Evolutionary conservation across 2,888 invertebrate genomes (phyloP).

Genomic region (Limnephilus rhombicus): DNA sequence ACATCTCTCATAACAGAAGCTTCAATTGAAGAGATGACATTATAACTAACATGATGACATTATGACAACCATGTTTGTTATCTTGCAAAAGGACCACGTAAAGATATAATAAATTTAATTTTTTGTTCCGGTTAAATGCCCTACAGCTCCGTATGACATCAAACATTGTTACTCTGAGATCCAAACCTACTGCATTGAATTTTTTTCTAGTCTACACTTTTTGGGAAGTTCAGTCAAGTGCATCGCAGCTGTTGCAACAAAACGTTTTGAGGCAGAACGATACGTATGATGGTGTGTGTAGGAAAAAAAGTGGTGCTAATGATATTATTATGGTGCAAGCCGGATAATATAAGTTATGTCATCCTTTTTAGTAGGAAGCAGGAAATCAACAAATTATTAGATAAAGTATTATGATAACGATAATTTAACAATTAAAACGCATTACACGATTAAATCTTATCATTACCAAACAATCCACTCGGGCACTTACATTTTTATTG

Average conservation of each 20-base stretch:
- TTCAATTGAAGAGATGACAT: no score
- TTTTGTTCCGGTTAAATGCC: no score
- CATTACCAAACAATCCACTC: not conserved
- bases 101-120: no score
- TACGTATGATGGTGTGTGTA: not conserved
- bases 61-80: no score
- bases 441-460: not conserved
- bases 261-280: conserved; percentile 23
- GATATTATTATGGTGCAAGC: not conserved
- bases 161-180: no score
- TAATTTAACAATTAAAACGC: not conserved
- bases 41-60: no score
- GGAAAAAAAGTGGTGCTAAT: no score
- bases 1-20: no score
- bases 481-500: no score
- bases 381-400: not conserved
- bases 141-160: no score
- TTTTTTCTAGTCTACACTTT: not conserved
- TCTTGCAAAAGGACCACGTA: no score
- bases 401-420: not conserved
- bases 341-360: not conserved
- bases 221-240: conserved; percentile 44
- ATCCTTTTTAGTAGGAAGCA: not conserved
- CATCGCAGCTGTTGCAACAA: conserved; percentile 46
- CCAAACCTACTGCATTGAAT: not conserved